Percentiles rank a stretch among this genome's conserved stretches.
Evolutionary conservation across 2,797 vertebrate genomes (phyloP).

Genomic region (Xenops minutus): DNA sequence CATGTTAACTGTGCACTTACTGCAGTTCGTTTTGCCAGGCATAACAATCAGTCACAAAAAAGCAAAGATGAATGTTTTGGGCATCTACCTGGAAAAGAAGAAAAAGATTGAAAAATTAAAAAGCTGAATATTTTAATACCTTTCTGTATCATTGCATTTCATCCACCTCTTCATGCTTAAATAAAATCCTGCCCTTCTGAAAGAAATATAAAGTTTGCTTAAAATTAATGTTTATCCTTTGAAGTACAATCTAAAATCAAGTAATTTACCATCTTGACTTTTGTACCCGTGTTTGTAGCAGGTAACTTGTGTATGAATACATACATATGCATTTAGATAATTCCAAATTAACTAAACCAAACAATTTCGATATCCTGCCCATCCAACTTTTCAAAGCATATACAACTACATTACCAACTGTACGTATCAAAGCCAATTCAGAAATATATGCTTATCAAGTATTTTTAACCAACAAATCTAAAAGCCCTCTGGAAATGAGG

Average conservation of each 20-base stretch:
- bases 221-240: background rate
- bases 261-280: background rate
- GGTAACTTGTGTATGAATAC: background rate
- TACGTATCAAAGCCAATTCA: background rate
- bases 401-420: background rate
- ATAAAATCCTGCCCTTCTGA: background rate
- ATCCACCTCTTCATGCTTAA: background rate
- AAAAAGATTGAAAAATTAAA: background rate
- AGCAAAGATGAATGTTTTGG: background rate
- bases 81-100: background rate
- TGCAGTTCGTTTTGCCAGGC: background rate
- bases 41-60: background rate
- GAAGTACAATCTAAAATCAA: background rate
- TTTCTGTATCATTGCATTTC: background rate
- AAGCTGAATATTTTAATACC: background rate
- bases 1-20: background rate
- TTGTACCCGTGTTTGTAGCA: background rate
- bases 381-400: background rate
- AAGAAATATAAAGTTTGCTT: background rate
- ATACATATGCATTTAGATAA: background rate
- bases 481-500: background rate
- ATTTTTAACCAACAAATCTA: background rate
- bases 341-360: background rate
- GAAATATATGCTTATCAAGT: background rate
- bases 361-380: background rate